phyloP scores from a whole-genome alignment of 2,113 vertebrate species.

The Labeo rohita region DNA sequence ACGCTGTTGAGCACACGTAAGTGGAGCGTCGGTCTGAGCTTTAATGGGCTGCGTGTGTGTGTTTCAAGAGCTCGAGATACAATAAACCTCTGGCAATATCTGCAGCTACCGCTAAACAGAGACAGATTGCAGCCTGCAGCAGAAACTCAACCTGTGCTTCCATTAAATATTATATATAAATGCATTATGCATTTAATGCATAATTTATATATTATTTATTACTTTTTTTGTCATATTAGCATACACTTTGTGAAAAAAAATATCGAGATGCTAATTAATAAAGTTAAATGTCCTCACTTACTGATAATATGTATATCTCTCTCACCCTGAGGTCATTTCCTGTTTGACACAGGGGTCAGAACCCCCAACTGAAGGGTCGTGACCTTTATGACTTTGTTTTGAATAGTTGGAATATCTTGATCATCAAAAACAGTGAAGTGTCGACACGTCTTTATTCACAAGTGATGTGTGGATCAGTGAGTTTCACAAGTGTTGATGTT shows the following conservation, averaged over 20 bases:
- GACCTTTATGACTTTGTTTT: conserved; percentile 7
- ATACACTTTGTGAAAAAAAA: too few relatives aligned
- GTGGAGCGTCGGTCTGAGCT: not conserved
- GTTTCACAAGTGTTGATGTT: not conserved
- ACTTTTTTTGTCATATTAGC: too few relatives aligned
- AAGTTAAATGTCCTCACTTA: not conserved
- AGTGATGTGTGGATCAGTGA: not conserved
- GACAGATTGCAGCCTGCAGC: not conserved
- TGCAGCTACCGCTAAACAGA: not conserved
- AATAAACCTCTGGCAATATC: conserved; percentile 16
- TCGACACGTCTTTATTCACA: not conserved
- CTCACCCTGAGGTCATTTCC: not conserved
- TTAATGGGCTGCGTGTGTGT: not conserved
- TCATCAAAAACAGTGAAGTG: not conserved
- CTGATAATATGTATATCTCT: not conserved
- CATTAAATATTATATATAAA: too few relatives aligned
- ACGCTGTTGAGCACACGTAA: conserved; percentile 35
- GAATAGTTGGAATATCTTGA: conserved; percentile 41
- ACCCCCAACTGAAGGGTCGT: not conserved
- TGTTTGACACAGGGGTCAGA: not conserved
- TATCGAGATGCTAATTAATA: too few relatives aligned
- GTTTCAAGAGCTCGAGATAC: conserved; percentile 10
- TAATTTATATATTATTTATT: too few relatives aligned
- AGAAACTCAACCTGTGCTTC: not conserved
- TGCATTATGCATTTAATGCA: too few relatives aligned